A percentile compares a stretch with the other conserved stretches of the same genome.
phyloP scores from a whole-genome alignment of 2,888 invertebrate species.

The Blastobasis adustella region DNA sequence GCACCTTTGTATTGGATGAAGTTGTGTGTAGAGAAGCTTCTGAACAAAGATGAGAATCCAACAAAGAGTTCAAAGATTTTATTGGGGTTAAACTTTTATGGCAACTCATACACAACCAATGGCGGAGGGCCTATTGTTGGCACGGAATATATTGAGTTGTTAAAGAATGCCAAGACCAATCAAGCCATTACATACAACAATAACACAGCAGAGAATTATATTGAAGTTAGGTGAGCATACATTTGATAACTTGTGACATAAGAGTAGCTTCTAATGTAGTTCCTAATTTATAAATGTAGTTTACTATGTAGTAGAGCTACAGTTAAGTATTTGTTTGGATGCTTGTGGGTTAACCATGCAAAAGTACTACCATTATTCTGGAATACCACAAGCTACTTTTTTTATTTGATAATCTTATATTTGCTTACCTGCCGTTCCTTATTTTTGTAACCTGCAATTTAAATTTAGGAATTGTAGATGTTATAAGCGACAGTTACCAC shows the following conservation, averaged over 20 bases:
- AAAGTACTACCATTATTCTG: too few relatives aligned
- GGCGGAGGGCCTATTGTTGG: conserved; percentile 90
- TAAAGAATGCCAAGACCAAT: conserved; percentile 82
- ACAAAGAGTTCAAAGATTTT: conserved; percentile 85
- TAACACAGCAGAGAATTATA: conserved; percentile 86
- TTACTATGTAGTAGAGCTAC: too few relatives aligned
- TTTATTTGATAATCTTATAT: too few relatives aligned
- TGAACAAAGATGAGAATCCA: conserved; percentile 73
- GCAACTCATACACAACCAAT: conserved; percentile 88
- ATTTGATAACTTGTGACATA: conserved; percentile 3
- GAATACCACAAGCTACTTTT: too few relatives aligned
- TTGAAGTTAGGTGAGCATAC: conserved; percentile 84
- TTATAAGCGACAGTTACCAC: too few relatives aligned
- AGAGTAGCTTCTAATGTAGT: too few relatives aligned
- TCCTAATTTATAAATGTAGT: too few relatives aligned
- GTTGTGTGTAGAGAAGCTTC: conserved; percentile 83
- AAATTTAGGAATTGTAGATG: too few relatives aligned
- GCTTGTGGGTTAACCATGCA: too few relatives aligned
- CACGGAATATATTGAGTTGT: conserved; percentile 82
- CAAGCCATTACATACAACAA: conserved; percentile 84
- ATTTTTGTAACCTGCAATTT: too few relatives aligned
- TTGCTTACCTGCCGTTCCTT: too few relatives aligned
- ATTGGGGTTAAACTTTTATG: conserved; percentile 94
- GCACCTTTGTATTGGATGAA: conserved; percentile 90
- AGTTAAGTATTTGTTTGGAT: too few relatives aligned